Percentiles rank a stretch among this genome's conserved stretches.
phyloP scores from a whole-genome alignment of 2,888 invertebrate species.

The Habrosyne pyritoides region DNA sequence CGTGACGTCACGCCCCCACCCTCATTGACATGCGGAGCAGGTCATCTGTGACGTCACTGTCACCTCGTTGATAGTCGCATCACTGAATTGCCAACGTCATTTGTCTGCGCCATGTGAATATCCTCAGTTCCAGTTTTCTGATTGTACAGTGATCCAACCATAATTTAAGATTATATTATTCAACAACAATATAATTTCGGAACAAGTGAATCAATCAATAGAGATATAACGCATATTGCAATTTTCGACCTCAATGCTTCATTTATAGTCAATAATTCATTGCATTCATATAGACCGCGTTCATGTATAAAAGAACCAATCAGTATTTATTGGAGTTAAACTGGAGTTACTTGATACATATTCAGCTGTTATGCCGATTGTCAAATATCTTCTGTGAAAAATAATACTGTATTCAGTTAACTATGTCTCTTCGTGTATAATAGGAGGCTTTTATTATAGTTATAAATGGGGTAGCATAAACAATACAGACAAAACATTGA shows the following conservation, averaged over 20 bases:
- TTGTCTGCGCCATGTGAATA: slow-evolving; percentile 17
- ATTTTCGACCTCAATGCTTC: slow-evolving; percentile 13
- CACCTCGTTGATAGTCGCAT: background rate
- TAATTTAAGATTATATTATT: no score
- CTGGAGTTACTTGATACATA: background rate
- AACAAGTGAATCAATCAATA: slow-evolving; percentile 9
- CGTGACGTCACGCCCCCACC: slow-evolving; percentile 70
- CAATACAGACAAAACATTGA: slow-evolving; percentile 7
- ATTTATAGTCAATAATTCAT: slow-evolving; percentile 19
- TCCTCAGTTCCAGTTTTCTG: slow-evolving; percentile 1
- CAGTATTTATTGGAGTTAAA: slow-evolving; percentile 31
- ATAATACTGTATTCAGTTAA: background rate
- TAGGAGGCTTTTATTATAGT: background rate
- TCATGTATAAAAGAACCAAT: slow-evolving; percentile 35
- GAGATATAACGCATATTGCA: slow-evolving; percentile 12
- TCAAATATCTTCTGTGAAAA: background rate
- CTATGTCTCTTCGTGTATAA: background rate
- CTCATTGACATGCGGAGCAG: slow-evolving; percentile 60
- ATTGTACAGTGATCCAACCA: no score
- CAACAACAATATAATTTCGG: slow-evolving; percentile 9
- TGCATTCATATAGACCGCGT: slow-evolving; percentile 24
- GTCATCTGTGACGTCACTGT: slow-evolving; percentile 70
- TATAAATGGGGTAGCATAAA: background rate
- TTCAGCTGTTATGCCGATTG: background rate
- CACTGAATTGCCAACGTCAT: slow-evolving; percentile 17